Conservation (phyloP, 2,113 vertebrate species). For the Pseudorasbora parva region DNA sequence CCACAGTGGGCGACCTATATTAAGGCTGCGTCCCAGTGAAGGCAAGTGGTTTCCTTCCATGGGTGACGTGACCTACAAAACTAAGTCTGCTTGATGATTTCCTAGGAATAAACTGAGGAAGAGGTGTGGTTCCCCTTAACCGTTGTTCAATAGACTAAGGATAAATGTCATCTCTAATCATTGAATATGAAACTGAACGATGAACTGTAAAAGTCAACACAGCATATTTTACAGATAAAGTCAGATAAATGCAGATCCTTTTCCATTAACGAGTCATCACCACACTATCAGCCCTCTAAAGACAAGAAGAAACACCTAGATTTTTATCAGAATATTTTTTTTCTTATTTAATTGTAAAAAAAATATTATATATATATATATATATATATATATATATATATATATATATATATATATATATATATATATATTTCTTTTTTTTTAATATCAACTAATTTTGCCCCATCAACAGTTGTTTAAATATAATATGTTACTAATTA, state of each 20-base stretch:
- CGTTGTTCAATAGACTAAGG: constrained; percentile 25
- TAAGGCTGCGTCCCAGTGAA: constrained; percentile 63
- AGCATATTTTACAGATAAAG: not conserved
- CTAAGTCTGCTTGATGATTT: constrained; percentile 72
- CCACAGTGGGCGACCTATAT: constrained; percentile 69
- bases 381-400: too few relatives aligned
- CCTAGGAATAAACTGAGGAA: constrained; percentile 62
- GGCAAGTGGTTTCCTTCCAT: constrained; percentile 67
- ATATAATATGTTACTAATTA: constrained; percentile 30
- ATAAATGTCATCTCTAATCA: constrained; percentile 30
- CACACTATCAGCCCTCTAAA: not conserved
- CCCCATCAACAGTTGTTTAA: not conserved
- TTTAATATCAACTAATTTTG: not conserved
- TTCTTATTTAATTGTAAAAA: constrained; percentile 1
- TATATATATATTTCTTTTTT: not conserved
- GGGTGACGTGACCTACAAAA: constrained; percentile 79
- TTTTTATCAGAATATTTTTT: not conserved
- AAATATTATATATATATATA: too few relatives aligned
- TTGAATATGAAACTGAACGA: constrained; percentile 16
- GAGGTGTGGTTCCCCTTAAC: not conserved
- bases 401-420: too few relatives aligned
- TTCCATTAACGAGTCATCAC: not conserved
- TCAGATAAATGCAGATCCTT: not conserved
- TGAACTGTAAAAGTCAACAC: not conserved
- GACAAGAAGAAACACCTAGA: not conserved